Percentiles rank a stretch among this genome's conserved stretches.
Evolutionary conservation across 1,140 invertebrate genomes (phyloP).

Genomic region (Plectrocnemia conspersa): DNA sequence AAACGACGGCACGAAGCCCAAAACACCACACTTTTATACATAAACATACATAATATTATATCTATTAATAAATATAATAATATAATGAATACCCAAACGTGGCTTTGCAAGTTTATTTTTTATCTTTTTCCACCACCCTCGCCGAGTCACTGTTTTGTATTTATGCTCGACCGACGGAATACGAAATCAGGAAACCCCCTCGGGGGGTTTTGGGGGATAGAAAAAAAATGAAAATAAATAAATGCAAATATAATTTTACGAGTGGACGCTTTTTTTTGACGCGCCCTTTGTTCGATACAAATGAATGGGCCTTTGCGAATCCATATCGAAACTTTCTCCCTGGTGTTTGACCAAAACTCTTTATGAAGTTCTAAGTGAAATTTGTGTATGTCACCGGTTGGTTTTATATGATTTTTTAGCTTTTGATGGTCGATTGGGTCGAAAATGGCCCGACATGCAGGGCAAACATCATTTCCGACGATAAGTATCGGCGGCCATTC

Average conservation of each 20-base stretch:
- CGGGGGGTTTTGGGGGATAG: slow-evolving; percentile 12
- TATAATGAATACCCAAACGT: too few relatives aligned
- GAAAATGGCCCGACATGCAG: not conserved
- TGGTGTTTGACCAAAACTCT: not conserved
- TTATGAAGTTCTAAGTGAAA: not conserved
- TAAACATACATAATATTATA: too few relatives aligned
- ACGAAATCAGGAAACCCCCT: slow-evolving; percentile 16
- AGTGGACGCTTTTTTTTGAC: slow-evolving; percentile 12
- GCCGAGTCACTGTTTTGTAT: slow-evolving; percentile 15
- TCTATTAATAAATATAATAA: too few relatives aligned
- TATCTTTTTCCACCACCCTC: slow-evolving; percentile 5
- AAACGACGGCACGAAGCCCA: too few relatives aligned
- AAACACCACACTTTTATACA: too few relatives aligned
- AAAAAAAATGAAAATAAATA: slow-evolving; percentile 17
- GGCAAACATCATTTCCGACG: not conserved
- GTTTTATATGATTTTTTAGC: not conserved
- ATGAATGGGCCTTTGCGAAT: slow-evolving; percentile 6
- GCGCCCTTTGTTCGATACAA: slow-evolving; percentile 21
- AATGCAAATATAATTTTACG: slow-evolving; percentile 26
- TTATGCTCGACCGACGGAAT: slow-evolving; percentile 13
- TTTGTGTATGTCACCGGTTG: not conserved
- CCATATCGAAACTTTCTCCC: not conserved
- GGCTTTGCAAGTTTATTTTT: too few relatives aligned
- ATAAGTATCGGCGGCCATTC: slow-evolving; percentile 4
- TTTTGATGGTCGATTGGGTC: not conserved